phyloP scores from a whole-genome alignment of 2,113 vertebrate genomes.

The Myiozetetes cayanensis region DNA sequence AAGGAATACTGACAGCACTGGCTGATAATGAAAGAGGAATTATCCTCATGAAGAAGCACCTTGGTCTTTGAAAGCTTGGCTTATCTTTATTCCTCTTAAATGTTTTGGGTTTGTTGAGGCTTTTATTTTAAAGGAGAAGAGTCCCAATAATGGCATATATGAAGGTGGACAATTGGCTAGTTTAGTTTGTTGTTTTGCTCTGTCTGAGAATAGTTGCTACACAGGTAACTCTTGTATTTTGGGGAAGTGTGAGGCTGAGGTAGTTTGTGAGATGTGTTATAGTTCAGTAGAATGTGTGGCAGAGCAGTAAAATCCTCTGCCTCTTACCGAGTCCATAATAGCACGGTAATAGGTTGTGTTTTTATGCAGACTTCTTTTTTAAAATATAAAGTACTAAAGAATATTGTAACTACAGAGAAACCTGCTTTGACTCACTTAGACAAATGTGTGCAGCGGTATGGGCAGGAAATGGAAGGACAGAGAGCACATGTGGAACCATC shows the following conservation, averaged over 20 bases:
- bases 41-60: background rate
- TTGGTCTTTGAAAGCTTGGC: background rate
- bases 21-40: background rate
- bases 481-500: slow-evolving; percentile 53
- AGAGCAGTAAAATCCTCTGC: background rate
- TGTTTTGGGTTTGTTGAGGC: background rate
- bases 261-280: background rate
- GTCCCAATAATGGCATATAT: background rate
- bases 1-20: background rate
- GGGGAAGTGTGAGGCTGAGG: rapidly evolving
- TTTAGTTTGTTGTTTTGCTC: background rate
- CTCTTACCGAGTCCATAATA: background rate
- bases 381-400: background rate
- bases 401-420: background rate
- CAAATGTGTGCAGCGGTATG: background rate
- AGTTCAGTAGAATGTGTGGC: background rate
- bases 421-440: slow-evolving; percentile 19
- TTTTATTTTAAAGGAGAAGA: background rate
- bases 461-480: slow-evolving; percentile 49
- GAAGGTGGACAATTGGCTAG: background rate
- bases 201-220: background rate
- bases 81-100: background rate
- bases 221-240: background rate
- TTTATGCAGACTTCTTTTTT: background rate
- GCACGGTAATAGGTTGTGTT: background rate